Percentiles rank a stretch among this genome's conserved stretches.
Conservation (phyloP, 2,888 invertebrate genomes). For the Nezara viridula region DNA sequence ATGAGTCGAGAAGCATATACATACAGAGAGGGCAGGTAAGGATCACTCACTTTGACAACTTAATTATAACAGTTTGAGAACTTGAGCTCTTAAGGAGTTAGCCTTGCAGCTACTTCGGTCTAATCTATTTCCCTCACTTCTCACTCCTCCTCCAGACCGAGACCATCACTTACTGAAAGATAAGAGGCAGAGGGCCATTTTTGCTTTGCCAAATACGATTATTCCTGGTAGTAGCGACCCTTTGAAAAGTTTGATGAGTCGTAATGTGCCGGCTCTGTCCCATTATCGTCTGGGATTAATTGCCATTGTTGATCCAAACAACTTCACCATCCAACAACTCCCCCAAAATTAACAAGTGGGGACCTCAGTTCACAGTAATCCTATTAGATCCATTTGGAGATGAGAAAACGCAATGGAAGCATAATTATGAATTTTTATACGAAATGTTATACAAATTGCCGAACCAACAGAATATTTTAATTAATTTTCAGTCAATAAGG, state of each 20-base stretch:
- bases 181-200: background rate
- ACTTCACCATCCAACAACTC: background rate
- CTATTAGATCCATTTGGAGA: too few species aligned
- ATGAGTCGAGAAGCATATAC: background rate
- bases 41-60: slow-evolving; percentile 21
- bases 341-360: background rate
- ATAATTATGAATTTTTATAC: too few species aligned
- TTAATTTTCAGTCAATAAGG: too few species aligned
- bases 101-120: background rate
- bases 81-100: slow-evolving; percentile 26
- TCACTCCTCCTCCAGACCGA: background rate
- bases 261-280: background rate
- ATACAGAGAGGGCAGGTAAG: background rate
- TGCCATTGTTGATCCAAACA: background rate
- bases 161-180: background rate
- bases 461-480: too few species aligned
- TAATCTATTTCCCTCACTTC: background rate
- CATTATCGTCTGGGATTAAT: background rate
- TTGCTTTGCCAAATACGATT: background rate
- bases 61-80: slow-evolving; percentile 21
- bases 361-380: background rate
- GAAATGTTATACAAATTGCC: too few species aligned
- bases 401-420: too few species aligned
- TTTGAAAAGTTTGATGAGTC: background rate
- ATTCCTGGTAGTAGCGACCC: background rate